Evolutionary conservation across 2,113 vertebrate genomes (phyloP), one percentile per base, ranked within the genome.

Genomic region (Urocitellus parryii): DNA sequence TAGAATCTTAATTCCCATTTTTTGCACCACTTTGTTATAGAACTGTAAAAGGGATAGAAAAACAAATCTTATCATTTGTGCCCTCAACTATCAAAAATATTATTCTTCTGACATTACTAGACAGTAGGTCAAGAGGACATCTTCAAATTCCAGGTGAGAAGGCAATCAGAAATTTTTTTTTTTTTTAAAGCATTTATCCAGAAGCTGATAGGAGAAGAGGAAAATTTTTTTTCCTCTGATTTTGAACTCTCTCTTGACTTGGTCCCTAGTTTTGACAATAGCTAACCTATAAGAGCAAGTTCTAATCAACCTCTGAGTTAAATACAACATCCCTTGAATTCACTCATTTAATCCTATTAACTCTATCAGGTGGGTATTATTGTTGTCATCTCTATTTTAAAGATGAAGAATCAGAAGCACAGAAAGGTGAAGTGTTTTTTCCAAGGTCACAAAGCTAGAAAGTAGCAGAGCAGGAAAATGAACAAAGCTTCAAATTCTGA

Each of bases 321-420:
- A 78, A 39, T 17, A 17, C 2, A 51, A 42, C 11, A 39, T 67
- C n/a, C 3, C 25, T 56, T 39, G 27, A 53, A 65, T 79, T 94
- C 11, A n/a, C 8, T 24, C 18, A 22, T 87, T 83, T 78, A 45
- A 27, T 73, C 65, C 70, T 79, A 22, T 29, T 8, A 82, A 48
- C 77, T 29, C 24, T 76, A 51, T 45, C 25, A 61, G 10, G 16
- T 45, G 18, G 17, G 8, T 29, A 8, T 29, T 4, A n/a, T 56
- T 88, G 63, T 39, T 73, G 37, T 84, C 29, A 67, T 34, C 34
- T 63, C 42, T 53, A 78, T 85, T 86, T 95, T 92, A 58, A 86
- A 96, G 91, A 37, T 90, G 42, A 93, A 34, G 74, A 79, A 85
- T 34, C 37, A 58, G 56, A 90, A 83, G 45, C 77, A 82, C 24